Base-by-base conservation (phyloP, 2,797 vertebrate genomes). In the Smutsia gigantea region DNA sequence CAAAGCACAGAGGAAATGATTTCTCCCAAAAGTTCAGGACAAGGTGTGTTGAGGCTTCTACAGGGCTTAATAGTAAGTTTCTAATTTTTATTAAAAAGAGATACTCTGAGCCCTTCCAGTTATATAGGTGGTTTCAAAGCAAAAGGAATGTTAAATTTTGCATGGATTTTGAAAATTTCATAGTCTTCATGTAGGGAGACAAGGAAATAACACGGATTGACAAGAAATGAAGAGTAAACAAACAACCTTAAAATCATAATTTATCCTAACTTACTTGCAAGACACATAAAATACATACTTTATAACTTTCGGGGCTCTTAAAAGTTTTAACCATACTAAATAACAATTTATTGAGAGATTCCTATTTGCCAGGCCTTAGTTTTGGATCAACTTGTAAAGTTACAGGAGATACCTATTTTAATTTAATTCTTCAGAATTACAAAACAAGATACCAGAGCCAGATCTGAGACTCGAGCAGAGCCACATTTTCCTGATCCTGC, bases 81-180 rank as follows among this genome's bases (percentile, higher is more conserved):
- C 87, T n/a, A 49, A 42, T 78, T 82, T 74, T 49, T 75, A 90
- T 68, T 68, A 15, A 85, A 97, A 94, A 96, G 57, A 91, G 93
- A 83, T 4, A 86, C 15, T 39, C 10, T 14, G 29, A 83, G 64
- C 21, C 49, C 66, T 93, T 93, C 31, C 78, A 61, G 29, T 84
- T 82, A 78, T 93, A 89, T n/a, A 94, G 51, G 42, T 78, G 69
- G 10, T 75, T 95, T 88, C 34, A 83, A 84, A 93, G 74, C 53
- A 93, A 69, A 94, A 57, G 42, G 49, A 81, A 75, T 34, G 34
- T 59, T 75, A 93, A 61, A 34, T 66, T 63, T 83, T 75, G 71
- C 37, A 89, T 7, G 25, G 84, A 83, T 42, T 25, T 11, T 93
- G 53, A 86, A 94, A 77, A 95, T 81, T 49, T 75, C 71, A 25